phyloP scores from a whole-genome alignment of 1,140 invertebrate species.

The Bombus waltoni region DNA sequence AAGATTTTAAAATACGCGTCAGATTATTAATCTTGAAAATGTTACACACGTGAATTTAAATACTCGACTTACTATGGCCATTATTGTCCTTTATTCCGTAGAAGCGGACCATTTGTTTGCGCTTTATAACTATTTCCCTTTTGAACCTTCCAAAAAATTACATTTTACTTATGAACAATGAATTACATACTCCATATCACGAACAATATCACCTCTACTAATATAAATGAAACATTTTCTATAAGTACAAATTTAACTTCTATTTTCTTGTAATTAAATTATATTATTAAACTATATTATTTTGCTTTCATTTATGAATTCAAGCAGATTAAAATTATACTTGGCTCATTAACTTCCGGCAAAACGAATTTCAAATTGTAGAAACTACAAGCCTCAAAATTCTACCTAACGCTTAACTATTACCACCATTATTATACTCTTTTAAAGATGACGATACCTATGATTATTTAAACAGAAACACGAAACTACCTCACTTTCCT shows the following conservation, averaged over 20 bases:
- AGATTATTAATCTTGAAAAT: constrained; percentile 7
- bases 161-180: too few relatives aligned
- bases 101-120: background rate
- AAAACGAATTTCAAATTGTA: background rate
- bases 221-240: too few relatives aligned
- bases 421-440: background rate
- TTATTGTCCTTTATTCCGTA: background rate
- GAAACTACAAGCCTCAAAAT: background rate
- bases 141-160: background rate
- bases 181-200: too few relatives aligned
- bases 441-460: background rate
- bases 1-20: constrained; percentile 19
- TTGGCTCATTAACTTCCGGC: background rate
- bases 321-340: background rate
- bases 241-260: too few relatives aligned
- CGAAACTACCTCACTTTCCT: too few relatives aligned
- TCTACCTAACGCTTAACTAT: background rate
- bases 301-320: background rate
- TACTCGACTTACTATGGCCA: background rate
- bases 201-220: too few relatives aligned
- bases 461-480: background rate
- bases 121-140: background rate
- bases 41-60: background rate
- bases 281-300: background rate
- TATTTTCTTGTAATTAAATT: too few relatives aligned